These are phyloP conservation scores for Passerculus sandwichensis DNA, from an alignment of 2,797 vertebrate species.

Conservation along the genomic window DNA sequence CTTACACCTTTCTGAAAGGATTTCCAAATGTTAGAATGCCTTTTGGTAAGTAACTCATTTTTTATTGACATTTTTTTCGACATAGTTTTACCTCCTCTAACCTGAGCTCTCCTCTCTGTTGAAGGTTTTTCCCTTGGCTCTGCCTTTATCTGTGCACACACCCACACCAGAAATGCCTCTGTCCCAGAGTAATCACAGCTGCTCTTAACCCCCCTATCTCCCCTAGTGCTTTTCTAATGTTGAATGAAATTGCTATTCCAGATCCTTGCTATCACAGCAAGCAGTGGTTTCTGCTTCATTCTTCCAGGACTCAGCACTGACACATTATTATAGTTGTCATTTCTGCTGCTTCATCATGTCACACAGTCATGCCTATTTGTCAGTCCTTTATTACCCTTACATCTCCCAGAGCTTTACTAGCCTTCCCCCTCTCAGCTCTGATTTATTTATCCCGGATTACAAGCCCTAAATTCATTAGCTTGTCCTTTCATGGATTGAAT, in stretches of 20 bases:
- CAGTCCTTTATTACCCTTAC: conserved; percentile 11
- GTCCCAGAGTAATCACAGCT: background rate
- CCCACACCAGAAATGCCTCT: background rate
- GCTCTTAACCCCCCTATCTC: background rate
- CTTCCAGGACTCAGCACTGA: background rate
- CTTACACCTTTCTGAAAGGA: background rate
- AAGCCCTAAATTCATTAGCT: conserved; percentile 32
- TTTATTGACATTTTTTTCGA: background rate
- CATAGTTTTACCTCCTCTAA: background rate
- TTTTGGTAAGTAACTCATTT: background rate
- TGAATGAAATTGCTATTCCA: background rate
- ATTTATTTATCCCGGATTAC: conserved; percentile 42
- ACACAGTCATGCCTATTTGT: background rate
- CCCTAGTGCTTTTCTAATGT: background rate
- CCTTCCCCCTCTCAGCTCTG: background rate
- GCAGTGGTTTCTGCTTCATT: background rate
- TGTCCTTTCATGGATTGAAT: conserved; percentile 8
- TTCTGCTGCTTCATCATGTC: conserved; percentile 18
- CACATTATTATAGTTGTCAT: background rate
- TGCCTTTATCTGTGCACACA: background rate
- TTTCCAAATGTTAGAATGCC: background rate
- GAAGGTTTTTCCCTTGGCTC: background rate
- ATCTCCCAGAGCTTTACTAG: background rate
- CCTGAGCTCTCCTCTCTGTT: background rate
- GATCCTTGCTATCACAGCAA: background rate